Evolutionary conservation across 2,797 vertebrate genomes (phyloP), one percentile per base, ranked within the genome.

Genomic region (Podarcis siculus): DNA sequence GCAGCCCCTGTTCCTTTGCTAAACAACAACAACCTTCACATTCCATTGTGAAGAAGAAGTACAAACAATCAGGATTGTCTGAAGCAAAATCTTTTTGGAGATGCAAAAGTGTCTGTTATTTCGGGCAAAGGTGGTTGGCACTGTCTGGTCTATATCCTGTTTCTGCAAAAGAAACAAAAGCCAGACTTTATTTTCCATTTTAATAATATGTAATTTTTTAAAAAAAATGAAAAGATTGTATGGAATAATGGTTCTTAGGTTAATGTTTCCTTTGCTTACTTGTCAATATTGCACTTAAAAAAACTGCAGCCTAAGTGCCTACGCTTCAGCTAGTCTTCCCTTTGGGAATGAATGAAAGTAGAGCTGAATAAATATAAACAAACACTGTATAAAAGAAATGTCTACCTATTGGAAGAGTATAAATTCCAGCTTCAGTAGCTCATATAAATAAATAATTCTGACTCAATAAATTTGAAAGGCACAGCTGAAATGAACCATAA

Each of bases 1-100:
- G 87, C 92, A 93, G 91, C 86, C 92, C 92, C n/a, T 9, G 83
- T 89, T 45, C 21, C 55, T 35, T 87, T 93, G 76, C 88, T 79
- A 89, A 91, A 88, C 71, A 90, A 91, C 87, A 92, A 91, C 90
- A 78, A 55, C 49, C 13, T 55, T 55, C 13, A 55, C 45, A 0
- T 23, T 67, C 72, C 25, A 5, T 5, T 49, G 79, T 45, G 86
- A 67, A 87, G 23, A 73, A 35, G 61, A 87, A 87, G 21, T 82
- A 12, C 37, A 87, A 82, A 64, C 79, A 66, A 77, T 15, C 61
- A 82, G 39, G 5, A 76, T 25, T 73, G 45, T 72, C 83, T 75
- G 86, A 93, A 85, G 49, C 25, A 21, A 49, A 15, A 42, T 61
- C 5, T 8, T 64, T 82, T 69, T 13, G 30, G 4, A 37, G 23